These are phyloP conservation scores for Panzeria rudis DNA, from an alignment of 2,888 invertebrate species.

Conservation along the genomic window DNA sequence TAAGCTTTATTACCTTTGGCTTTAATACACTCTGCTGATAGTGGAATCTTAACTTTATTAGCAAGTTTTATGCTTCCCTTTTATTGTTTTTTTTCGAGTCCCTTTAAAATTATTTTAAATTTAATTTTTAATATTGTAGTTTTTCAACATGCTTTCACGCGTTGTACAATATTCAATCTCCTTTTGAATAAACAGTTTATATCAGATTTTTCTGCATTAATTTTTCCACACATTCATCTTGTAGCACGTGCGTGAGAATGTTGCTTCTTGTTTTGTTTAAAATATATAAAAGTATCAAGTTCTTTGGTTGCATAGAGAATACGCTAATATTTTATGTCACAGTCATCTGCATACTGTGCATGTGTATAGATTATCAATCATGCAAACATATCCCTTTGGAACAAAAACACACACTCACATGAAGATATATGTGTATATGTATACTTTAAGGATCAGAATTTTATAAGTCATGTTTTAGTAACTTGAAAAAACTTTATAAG, in stretches of 20 bases:
- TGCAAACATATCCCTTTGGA: neutral
- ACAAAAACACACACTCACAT: neutral
- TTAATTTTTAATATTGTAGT: neutral
- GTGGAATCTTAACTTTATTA: no score
- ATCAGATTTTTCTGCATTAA: neutral
- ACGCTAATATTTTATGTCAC: slow-evolving; percentile 46
- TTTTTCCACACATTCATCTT: neutral
- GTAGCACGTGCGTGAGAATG: neutral
- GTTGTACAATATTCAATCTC: neutral
- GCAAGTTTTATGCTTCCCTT: no score
- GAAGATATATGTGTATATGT: no score
- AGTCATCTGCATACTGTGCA: slow-evolving; percentile 49
- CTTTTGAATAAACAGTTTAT: neutral
- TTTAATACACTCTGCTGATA: no score
- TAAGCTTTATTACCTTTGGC: no score
- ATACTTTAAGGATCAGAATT: neutral
- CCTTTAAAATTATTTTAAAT: neutral
- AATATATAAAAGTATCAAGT: slow-evolving; percentile 1
- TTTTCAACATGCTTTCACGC: neutral
- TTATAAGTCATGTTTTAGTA: slow-evolving; percentile 35
- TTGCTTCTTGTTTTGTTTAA: neutral
- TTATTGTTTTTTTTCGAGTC: neutral
- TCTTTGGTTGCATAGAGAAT: slow-evolving; percentile 31
- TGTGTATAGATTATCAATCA: slow-evolving; percentile 24
- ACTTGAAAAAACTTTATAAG: slow-evolving; percentile 7